phyloP scores from a whole-genome alignment of 2,797 vertebrate genomes.

The Acanthurus lineatus region DNA sequence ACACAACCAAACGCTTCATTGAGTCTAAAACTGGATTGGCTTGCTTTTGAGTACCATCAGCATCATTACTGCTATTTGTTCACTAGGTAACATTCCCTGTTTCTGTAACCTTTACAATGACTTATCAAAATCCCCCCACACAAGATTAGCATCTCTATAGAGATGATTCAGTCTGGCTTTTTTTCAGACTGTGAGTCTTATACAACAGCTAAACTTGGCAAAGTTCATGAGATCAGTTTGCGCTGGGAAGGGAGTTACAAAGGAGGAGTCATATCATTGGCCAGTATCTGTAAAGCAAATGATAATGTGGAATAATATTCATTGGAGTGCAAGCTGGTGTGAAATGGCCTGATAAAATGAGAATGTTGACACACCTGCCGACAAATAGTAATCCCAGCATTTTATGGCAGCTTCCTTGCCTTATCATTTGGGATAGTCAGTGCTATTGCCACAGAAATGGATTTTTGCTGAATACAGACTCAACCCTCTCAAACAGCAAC shows the following conservation, averaged over 20 bases:
- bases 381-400: slow-evolving; percentile 77
- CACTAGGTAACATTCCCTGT: slow-evolving; percentile 18
- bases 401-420: slow-evolving; percentile 74
- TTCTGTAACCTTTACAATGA: slow-evolving; percentile 29
- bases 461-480: slow-evolving; percentile 50
- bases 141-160: slow-evolving; percentile 18
- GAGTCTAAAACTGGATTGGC: not conserved
- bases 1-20: slow-evolving; percentile 1
- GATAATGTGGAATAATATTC: slow-evolving; percentile 82
- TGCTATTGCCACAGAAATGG: slow-evolving; percentile 53
- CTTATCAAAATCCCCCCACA: slow-evolving; percentile 22
- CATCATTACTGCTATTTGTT: slow-evolving; percentile 15
- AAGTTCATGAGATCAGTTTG: slow-evolving; percentile 45
- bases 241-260: slow-evolving; percentile 49
- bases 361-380: slow-evolving; percentile 83
- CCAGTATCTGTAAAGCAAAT: slow-evolving; percentile 75
- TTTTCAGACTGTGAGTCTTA: slow-evolving; percentile 47
- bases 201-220: slow-evolving; percentile 45
- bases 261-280: slow-evolving; percentile 65
- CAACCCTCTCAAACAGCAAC: slow-evolving; percentile 1
- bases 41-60: slow-evolving; percentile 23
- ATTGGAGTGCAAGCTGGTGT: slow-evolving; percentile 83
- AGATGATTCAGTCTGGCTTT: slow-evolving; percentile 26
- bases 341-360: slow-evolving; percentile 83
- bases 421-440: slow-evolving; percentile 70